phyloP scores from a whole-genome alignment of 2,888 invertebrate genomes.

The Coelinius sp. region DNA sequence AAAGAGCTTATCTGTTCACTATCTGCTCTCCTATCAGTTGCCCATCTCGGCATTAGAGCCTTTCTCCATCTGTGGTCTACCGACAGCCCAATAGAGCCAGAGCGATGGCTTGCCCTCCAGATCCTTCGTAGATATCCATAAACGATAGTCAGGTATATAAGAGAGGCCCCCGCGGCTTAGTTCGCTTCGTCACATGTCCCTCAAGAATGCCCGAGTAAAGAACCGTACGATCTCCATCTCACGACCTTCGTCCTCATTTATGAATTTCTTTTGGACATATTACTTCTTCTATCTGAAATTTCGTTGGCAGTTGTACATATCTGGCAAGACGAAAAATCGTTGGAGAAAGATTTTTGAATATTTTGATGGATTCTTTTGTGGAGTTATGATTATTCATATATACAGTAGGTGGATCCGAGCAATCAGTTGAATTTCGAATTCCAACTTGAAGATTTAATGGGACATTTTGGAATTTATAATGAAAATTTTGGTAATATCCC shows the following conservation, averaged over 20 bases:
- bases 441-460: constrained; percentile 16
- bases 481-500: not conserved
- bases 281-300: not conserved
- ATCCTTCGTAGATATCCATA: constrained; percentile 45
- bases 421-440: not conserved
- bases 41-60: constrained; percentile 52
- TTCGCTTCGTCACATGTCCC: constrained; percentile 46
- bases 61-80: constrained; percentile 47
- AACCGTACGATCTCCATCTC: constrained; percentile 14
- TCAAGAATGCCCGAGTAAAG: constrained; percentile 40
- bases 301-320: not conserved
- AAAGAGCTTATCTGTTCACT: constrained; percentile 51
- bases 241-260: constrained; percentile 20
- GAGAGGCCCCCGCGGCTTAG: constrained; percentile 18
- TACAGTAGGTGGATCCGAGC: constrained; percentile 26
- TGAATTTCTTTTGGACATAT: not conserved
- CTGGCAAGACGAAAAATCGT: not conserved
- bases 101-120: constrained; percentile 28
- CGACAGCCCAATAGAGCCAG: constrained; percentile 35
- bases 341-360: not conserved
- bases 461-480: constrained; percentile 16
- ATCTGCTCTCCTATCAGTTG: constrained; percentile 52
- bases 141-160: constrained; percentile 41
- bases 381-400: not conserved
- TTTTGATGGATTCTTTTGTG: not conserved